These are phyloP conservation scores for Acromyrmex echinatior DNA, from an alignment of 1,140 invertebrate genomes.

Conservation along the genomic window DNA sequence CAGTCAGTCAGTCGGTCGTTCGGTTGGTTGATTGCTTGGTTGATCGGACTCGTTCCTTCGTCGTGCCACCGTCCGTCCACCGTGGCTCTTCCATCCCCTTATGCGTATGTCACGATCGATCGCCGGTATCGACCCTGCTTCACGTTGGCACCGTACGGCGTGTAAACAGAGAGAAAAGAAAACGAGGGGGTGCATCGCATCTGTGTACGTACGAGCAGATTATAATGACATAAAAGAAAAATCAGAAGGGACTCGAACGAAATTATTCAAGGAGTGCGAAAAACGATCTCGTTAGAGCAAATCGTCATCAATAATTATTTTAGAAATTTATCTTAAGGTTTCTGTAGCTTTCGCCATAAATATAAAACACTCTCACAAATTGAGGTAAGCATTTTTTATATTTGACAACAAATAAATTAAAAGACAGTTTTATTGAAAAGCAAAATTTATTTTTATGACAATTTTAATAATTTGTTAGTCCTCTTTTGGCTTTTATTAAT, in stretches of 20 bases:
- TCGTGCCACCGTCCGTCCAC: not conserved
- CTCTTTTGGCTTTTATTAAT: too few species aligned
- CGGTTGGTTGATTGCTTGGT: not conserved
- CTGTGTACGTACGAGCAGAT: not conserved
- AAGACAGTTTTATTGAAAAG: too few species aligned
- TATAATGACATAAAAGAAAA: constrained; percentile 40
- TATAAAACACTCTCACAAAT: too few species aligned
- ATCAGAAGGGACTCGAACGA: not conserved
- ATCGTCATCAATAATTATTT: not conserved
- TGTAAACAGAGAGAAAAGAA: constrained; percentile 74
- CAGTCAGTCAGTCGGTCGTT: constrained; percentile 36
- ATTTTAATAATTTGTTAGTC: too few species aligned
- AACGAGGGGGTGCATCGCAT: constrained; percentile 60
- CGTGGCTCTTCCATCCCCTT: constrained; percentile 42
- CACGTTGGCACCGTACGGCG: constrained; percentile 55
- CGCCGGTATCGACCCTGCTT: constrained; percentile 47
- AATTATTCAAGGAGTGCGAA: not conserved
- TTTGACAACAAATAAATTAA: too few species aligned
- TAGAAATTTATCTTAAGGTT: too few species aligned
- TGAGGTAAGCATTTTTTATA: too few species aligned
- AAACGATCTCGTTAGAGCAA: constrained; percentile 3
- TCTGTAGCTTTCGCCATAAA: too few species aligned
- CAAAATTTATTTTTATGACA: too few species aligned
- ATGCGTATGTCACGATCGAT: constrained; percentile 64
- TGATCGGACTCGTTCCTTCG: constrained; percentile 27